phyloP scores from a whole-genome alignment of 1,140 invertebrate species.

The Pogonognathellus flavescens region DNA sequence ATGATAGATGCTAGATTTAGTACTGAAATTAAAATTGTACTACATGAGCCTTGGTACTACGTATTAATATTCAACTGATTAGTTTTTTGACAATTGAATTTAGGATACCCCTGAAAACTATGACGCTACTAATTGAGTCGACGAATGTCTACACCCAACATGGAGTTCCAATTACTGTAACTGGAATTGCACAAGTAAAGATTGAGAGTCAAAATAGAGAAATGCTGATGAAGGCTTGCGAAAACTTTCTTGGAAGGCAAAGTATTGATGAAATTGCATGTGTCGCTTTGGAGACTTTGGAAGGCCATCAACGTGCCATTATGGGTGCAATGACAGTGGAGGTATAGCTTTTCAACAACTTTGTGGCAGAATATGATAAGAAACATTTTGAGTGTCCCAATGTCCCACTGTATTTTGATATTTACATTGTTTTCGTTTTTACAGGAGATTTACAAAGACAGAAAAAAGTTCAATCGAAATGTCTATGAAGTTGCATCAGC shows the following conservation, averaged over 20 bases:
- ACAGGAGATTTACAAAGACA: conserved; percentile 97
- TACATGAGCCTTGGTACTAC: no score
- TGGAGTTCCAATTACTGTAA: conserved; percentile 96
- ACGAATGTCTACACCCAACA: conserved; percentile 87
- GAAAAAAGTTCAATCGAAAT: conserved; percentile 98
- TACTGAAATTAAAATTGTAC: no score
- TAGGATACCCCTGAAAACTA: conserved; percentile 95
- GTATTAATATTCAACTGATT: conserved; percentile 32
- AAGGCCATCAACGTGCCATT: conserved; percentile 97
- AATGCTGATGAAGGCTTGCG: conserved; percentile 95
- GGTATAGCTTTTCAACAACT: conserved; percentile 71
- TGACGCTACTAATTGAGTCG: conserved; percentile 93
- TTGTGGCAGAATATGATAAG: no score
- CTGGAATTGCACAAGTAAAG: conserved; percentile 97
- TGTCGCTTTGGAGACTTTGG: conserved; percentile 94
- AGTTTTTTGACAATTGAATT: conserved; percentile 59
- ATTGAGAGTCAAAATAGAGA: conserved; percentile 97
- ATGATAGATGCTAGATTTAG: no score
- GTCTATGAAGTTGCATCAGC: conserved; percentile 95
- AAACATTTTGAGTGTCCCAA: no score
- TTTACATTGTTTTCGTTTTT: no score
- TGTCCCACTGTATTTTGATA: no score
- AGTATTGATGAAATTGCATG: conserved; percentile 62
- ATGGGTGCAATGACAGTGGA: conserved; percentile 99
- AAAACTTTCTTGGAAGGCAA: conserved; percentile 94